Evolutionary conservation across 1,140 invertebrate genomes (phyloP).

Genomic region (Eumeta japonica): DNA sequence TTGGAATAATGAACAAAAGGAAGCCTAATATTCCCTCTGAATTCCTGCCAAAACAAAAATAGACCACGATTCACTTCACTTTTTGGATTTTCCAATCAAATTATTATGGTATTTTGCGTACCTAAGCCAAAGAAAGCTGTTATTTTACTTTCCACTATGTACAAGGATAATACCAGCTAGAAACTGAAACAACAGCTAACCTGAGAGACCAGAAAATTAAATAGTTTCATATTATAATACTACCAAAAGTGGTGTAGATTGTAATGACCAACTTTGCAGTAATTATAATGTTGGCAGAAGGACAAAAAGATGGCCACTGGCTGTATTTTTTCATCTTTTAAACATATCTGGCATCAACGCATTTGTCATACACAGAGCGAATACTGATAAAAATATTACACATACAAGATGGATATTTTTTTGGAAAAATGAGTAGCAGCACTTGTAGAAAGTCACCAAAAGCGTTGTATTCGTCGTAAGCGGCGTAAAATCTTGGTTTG

Average conservation of each 20-base stretch:
- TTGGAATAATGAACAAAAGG: slow-evolving; percentile 17
- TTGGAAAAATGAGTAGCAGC: slow-evolving; percentile 11
- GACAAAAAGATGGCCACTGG: slow-evolving; percentile 26
- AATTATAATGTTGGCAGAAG: slow-evolving; percentile 24
- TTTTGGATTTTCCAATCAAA: slow-evolving; percentile 20
- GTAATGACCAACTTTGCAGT: no score
- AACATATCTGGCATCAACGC: no score
- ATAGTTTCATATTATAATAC: slow-evolving; percentile 27
- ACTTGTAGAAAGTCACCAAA: slow-evolving; percentile 14
- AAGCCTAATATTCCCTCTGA: slow-evolving; percentile 16
- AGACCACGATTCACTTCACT: no score
- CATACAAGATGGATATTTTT: slow-evolving; percentile 10
- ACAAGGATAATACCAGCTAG: slow-evolving; percentile 19
- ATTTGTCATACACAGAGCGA: slow-evolving; percentile 4
- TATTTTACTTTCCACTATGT: slow-evolving; percentile 22
- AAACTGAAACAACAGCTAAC: slow-evolving; percentile 11
- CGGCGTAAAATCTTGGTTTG: no score
- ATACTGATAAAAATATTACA: slow-evolving; percentile 8
- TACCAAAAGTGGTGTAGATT: slow-evolving; percentile 25
- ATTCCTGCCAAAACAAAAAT: slow-evolving; percentile 17
- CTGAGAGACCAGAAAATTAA: slow-evolving; percentile 18
- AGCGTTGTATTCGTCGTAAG: slow-evolving; percentile 11
- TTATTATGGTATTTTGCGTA: slow-evolving; percentile 23
- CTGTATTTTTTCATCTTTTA: slow-evolving; percentile 21
- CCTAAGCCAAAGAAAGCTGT: no score